Base-by-base conservation (phyloP, 2,888 invertebrate genomes). In the Polyommatus iphigenia region DNA sequence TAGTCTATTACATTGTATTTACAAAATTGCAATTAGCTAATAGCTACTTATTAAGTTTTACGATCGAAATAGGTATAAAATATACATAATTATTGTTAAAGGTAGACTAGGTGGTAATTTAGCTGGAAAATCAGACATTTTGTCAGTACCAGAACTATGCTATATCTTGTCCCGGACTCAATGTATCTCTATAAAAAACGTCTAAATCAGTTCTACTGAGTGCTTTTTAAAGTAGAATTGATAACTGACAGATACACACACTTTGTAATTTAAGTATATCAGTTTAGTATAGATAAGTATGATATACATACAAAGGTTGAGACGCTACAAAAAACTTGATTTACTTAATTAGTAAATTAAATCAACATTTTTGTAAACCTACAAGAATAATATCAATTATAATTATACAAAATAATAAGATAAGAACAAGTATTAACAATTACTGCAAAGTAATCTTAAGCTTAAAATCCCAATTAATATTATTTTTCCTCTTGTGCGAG, bases 381-480 rank as follows among this genome's bases (percentile, higher is more conserved):
- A 50, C 4, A 50, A 50, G 3, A 15, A 15, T 57, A 4, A 20
- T 24, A 59, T 24, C 3, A 13, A 62, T 62, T 62, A 59, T 20
- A 59, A 57, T 57, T 57, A 59, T 59, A 8, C 0, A 62, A 20
- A 62, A 62, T 4, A 67, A 67, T 1, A 29, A 18, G 29, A 24
- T 32, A 67, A 67, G 67, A 13, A 15, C 15, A 32, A 67, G 24
- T 24, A 67, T 18, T 67, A 20, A 13, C 15, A 29, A 32, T 32
- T 67, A 32, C 67, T 29, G 67, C 15, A 29, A 67, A 67, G 29
- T 13, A 24, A 67, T 67, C 10, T 67, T 67, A 67, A 13, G 24
- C 15, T 15, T 67, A 18, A 67, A 67, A 67, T 67, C 67, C 67
- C 29, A 67, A 67, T 67, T 67, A n/a, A n/a, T n/a, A 67, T 54